Evolutionary conservation across 2,797 vertebrate species (phyloP).

Genomic region (Taeniopygia guttata): DNA sequence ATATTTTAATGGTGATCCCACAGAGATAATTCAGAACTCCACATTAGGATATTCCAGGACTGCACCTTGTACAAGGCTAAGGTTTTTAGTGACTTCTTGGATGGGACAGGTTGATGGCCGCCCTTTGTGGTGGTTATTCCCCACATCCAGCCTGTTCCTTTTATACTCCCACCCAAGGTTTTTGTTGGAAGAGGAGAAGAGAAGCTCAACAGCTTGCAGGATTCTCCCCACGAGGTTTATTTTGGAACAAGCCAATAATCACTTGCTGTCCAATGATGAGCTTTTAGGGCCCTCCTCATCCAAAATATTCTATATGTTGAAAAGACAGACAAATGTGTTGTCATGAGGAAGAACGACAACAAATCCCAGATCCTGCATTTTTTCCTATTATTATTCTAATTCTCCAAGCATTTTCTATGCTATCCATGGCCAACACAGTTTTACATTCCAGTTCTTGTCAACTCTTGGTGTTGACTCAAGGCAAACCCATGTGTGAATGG

Average conservation of each 20-base stretch:
- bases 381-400: neutral
- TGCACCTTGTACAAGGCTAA: neutral
- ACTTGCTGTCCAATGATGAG: neutral
- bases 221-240: neutral
- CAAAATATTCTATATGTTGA: neutral
- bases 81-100: neutral
- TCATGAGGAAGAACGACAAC: neutral
- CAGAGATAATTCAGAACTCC: neutral
- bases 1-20: neutral
- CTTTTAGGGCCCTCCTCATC: neutral
- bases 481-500: neutral
- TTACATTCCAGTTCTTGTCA: neutral
- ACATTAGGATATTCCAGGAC: neutral
- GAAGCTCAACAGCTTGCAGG: neutral
- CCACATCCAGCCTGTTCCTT: neutral
- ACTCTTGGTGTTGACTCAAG: neutral
- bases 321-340: neutral
- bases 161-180: rapidly evolving
- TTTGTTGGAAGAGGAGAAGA: neutral
- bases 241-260: neutral
- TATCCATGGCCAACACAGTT: neutral
- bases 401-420: neutral
- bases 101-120: neutral
- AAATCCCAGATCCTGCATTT: neutral
- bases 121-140: neutral